Base-by-base conservation (phyloP, 2,888 invertebrate species). In the Hoplodrina blanda region DNA sequence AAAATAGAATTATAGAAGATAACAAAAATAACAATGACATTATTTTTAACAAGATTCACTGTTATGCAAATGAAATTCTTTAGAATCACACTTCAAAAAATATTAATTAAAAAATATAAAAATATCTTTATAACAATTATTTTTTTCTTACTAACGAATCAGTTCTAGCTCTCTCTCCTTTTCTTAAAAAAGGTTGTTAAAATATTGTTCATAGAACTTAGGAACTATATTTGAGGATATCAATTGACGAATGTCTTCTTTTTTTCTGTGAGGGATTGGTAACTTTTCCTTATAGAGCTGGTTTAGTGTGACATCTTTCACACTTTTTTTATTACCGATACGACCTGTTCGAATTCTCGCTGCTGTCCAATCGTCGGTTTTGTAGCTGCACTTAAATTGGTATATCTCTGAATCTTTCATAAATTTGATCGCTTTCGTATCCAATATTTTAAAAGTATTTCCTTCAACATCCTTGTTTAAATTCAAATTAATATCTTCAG, bases 151-250 rank as follows among this genome's bases (percentile, higher is more conserved):
- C 67, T 65, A 70, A 63, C 59, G 62, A 71, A 71, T 71, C 65
- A 57, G 65, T 71, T 33, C 55, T 54, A 56, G 50, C 57, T 69
- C 68, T 63, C 67, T 63, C 60, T 55, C 56, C 33, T 64, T 72
- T 53, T 44, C 33, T 76, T 78, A 64, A 75, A 78, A 78, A 25
- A 78, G 54, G 33, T 54, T 61, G 63, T 76, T 78, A 78, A 46
- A 78, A 76, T 46, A 76, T 56, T 73, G 76, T 76, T 76, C 76
- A 66, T 78, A 78, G 30, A 76, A 76, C 60, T 68, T 78, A 25
- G 78, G 75, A 75, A 73, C 72, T 64, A 78, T 78, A 62, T 78
- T 78, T 62, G 75, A 69, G 68, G 75, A 53, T 62, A 78, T 75
- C 52, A 75, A 50, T 67, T 78, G 75, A 54, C 62, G 73, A 66